A percentile compares a stretch with the other conserved stretches of the same genome.
Conservation (phyloP, 2,888 invertebrate species). For the Hypomecis punctinalis region DNA sequence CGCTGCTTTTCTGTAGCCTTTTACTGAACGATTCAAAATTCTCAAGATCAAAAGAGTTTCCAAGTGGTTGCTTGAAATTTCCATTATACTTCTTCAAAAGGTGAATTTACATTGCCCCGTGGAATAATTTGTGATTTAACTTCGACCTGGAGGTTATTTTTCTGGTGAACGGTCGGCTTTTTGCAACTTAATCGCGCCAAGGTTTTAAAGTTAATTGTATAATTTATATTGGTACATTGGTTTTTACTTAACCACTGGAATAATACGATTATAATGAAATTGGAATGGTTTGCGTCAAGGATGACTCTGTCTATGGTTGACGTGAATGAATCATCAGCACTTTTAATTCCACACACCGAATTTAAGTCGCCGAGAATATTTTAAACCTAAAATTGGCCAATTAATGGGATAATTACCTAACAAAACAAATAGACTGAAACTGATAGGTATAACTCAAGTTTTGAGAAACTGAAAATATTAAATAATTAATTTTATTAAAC, state of each 20-base stretch:
- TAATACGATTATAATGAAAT: not conserved
- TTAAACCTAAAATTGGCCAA: too few species aligned
- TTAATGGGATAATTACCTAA: too few species aligned
- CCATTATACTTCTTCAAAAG: constrained; percentile 73
- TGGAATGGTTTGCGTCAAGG: not conserved
- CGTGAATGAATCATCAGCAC: too few species aligned
- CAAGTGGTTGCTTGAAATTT: constrained; percentile 76
- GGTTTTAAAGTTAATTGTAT: constrained; percentile 25
- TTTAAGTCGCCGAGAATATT: too few species aligned
- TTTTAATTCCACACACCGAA: too few species aligned
- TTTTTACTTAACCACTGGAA: constrained; percentile 16
- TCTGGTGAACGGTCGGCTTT: constrained; percentile 26
- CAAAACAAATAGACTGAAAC: too few species aligned
- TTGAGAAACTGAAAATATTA: too few species aligned
- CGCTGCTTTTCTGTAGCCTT: constrained; percentile 55
- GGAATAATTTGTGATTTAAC: constrained; percentile 61
- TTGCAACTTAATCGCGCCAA: constrained; percentile 16
- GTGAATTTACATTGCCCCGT: constrained; percentile 65
- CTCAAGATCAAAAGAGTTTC: constrained; percentile 76
- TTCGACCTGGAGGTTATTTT: constrained; percentile 41
- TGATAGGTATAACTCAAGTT: too few species aligned
- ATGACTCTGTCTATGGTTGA: too few species aligned
- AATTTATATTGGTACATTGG: constrained; percentile 21
- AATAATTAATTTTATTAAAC: too few species aligned
- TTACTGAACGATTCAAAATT: constrained; percentile 66